Conservation (phyloP, 2,888 invertebrate genomes). For the Drosophila leonis region DNA sequence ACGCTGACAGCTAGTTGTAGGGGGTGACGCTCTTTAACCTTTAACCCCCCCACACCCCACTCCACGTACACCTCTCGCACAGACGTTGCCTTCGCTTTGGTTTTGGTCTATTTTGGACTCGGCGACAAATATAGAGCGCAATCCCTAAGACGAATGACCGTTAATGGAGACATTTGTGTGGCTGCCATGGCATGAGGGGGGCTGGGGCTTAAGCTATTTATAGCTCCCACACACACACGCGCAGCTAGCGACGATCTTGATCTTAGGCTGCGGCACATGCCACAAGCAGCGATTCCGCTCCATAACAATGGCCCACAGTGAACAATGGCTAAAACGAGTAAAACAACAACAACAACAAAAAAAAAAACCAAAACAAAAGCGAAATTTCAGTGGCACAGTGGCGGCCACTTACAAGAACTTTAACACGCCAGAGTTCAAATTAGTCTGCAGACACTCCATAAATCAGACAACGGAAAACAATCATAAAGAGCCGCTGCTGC, state of each 20-base stretch:
- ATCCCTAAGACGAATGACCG: slow-evolving; percentile 45
- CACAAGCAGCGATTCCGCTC: slow-evolving; percentile 18
- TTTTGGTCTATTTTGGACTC: slow-evolving; percentile 41
- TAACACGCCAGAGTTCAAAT: slow-evolving; percentile 71
- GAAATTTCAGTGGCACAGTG: slow-evolving; percentile 42
- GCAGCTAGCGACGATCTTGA: slow-evolving; percentile 26
- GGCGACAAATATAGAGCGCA: slow-evolving; percentile 46
- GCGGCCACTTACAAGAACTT: slow-evolving; percentile 62
- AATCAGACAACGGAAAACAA: slow-evolving; percentile 68
- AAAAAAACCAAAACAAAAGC: slow-evolving; percentile 4
- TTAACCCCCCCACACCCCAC: slow-evolving; percentile 1
- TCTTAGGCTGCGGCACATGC: slow-evolving; percentile 36
- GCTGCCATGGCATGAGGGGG: not conserved
- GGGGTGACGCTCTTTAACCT: slow-evolving; percentile 48
- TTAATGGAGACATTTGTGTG: slow-evolving; percentile 43
- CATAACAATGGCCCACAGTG: slow-evolving; percentile 19
- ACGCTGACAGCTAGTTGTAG: slow-evolving; percentile 13
- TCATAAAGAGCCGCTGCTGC: slow-evolving; percentile 41
- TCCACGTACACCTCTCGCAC: not conserved
- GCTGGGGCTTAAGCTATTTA: slow-evolving; percentile 29
- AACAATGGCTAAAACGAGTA: slow-evolving; percentile 28
- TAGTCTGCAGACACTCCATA: slow-evolving; percentile 76
- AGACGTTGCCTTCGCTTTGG: not conserved
- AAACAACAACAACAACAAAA: not conserved
- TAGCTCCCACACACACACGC: slow-evolving; percentile 15